These are phyloP conservation scores for Falco rusticolus DNA, from an alignment of 2,797 vertebrate species.

Conservation along the genomic window DNA sequence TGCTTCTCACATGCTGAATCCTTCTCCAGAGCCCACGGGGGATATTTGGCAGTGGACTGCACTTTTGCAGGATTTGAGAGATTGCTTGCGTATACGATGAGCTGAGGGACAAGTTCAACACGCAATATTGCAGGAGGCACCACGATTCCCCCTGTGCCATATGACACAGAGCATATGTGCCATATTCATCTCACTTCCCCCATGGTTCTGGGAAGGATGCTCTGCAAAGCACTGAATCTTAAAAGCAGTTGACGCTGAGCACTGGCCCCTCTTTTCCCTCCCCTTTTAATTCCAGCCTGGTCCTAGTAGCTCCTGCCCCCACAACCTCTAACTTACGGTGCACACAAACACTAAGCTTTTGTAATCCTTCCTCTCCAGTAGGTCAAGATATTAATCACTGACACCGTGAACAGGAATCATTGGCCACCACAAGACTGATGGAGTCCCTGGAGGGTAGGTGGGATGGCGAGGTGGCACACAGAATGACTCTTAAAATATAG, in stretches of 20 bases:
- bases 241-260: background rate
- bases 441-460: background rate
- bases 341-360: background rate
- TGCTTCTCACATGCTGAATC: background rate
- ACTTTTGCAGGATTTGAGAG: background rate
- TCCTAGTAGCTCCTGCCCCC: background rate
- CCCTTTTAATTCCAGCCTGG: background rate
- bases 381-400: background rate
- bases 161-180: background rate
- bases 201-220: background rate
- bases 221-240: background rate
- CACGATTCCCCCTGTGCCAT: background rate
- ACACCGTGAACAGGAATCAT: background rate
- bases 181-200: background rate
- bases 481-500: background rate
- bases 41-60: background rate
- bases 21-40: background rate
- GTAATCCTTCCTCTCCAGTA: background rate
- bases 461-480: background rate
- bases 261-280: background rate
- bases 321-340: background rate
- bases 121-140: background rate
- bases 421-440: conserved; percentile 18
- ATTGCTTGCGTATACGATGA: background rate
- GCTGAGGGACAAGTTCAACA: background rate